Conservation (phyloP, 1,140 invertebrate species). For the Cataglyphis hispanica region DNA sequence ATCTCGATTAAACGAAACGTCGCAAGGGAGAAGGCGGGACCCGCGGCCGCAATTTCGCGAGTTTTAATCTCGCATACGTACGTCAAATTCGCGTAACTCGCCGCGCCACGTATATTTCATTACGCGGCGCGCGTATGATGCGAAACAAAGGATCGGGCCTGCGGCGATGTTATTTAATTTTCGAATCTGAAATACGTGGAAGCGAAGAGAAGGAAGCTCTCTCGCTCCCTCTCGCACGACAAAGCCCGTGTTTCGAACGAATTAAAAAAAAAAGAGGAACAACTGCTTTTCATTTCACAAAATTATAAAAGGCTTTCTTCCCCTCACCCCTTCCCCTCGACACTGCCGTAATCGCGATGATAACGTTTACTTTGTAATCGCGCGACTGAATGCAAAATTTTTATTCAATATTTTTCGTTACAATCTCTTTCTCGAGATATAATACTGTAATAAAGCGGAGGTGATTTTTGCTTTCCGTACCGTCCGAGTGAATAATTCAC, state of each 20-base stretch:
- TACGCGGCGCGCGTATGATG: constrained; percentile 55
- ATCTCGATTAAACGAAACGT: constrained; percentile 55
- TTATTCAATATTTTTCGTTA: constrained; percentile 32
- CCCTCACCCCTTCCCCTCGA: too few relatives aligned
- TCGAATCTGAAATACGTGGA: constrained; percentile 51
- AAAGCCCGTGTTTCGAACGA: constrained; percentile 4
- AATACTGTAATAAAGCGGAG: constrained; percentile 5
- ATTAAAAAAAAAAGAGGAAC: constrained; percentile 2
- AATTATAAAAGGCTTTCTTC: background rate
- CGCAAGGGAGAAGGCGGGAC: constrained; percentile 29
- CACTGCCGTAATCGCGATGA: constrained; percentile 26
- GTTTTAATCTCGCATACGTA: constrained; percentile 56
- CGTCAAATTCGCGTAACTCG: constrained; percentile 30
- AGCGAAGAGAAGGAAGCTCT: constrained; percentile 33
- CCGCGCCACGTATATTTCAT: constrained; percentile 51
- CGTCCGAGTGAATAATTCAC: constrained; percentile 7
- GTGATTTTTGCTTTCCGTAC: constrained; percentile 38
- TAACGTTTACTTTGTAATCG: constrained; percentile 32
- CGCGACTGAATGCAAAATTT: constrained; percentile 10
- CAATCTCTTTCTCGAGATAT: constrained; percentile 25
- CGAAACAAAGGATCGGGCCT: constrained; percentile 60
- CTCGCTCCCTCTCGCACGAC: background rate
- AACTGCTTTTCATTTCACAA: constrained; percentile 34
- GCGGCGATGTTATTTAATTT: constrained; percentile 65
- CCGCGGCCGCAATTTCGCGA: constrained; percentile 44